These are phyloP conservation scores for Pristionchus entomophagus DNA, from an alignment of 2,888 invertebrate genomes.

Conservation along the genomic window DNA sequence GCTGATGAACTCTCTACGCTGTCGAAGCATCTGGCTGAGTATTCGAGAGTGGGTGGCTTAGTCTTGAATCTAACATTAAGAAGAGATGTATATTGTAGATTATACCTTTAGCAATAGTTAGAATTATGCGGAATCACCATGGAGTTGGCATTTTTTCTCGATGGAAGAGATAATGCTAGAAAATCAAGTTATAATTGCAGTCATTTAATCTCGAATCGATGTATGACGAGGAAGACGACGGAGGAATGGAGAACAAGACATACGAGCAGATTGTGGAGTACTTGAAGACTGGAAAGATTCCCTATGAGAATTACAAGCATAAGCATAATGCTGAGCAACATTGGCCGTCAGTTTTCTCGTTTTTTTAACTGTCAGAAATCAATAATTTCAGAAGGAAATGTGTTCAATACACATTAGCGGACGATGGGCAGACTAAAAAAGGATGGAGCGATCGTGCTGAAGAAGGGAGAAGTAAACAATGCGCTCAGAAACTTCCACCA, in stretches of 20 bases:
- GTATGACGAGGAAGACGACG: slow-evolving; percentile 19
- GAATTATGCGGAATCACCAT: no score
- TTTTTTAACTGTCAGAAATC: not conserved
- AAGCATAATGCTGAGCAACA: not conserved
- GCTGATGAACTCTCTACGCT: not conserved
- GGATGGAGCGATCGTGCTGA: not conserved
- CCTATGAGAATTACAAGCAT: not conserved
- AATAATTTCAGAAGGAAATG: not conserved
- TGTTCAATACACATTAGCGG: not conserved
- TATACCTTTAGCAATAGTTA: no score
- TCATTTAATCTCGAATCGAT: not conserved
- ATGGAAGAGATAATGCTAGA: no score
- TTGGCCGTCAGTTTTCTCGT: not conserved
- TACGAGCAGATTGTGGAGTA: slow-evolving; percentile 36
- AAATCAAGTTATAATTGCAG: no score
- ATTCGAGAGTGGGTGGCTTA: not conserved
- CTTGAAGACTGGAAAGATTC: not conserved
- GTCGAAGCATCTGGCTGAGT: not conserved
- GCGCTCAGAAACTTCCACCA: not conserved
- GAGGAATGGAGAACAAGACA: slow-evolving; percentile 16
- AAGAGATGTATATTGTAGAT: no score
- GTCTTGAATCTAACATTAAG: no score
- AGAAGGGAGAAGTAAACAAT: slow-evolving; percentile 22
- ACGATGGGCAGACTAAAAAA: slow-evolving; percentile 1
- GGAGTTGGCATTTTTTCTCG: no score